These are phyloP conservation scores for Danio albolineatus DNA, from an alignment of 2,797 vertebrate genomes.

Conservation along the genomic window DNA sequence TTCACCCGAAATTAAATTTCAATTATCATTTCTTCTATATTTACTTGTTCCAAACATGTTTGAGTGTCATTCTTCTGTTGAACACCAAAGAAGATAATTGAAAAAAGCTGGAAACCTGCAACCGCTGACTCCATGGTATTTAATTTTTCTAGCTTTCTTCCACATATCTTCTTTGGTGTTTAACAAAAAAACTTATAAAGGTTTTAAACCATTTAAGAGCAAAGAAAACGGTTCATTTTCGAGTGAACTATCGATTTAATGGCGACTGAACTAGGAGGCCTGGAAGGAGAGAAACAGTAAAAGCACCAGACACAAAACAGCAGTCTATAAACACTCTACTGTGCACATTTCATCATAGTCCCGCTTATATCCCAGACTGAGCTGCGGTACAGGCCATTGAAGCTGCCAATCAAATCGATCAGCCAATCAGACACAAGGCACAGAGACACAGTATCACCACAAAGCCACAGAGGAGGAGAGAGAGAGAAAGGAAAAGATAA, in stretches of 20 bases:
- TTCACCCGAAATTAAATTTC: too few species aligned
- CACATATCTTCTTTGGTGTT: too few species aligned
- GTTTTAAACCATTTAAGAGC: neutral
- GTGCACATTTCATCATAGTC: neutral
- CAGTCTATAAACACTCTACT: conserved; percentile 17
- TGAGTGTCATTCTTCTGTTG: too few species aligned
- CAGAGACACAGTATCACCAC: conserved; percentile 49
- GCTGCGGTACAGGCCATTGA: conserved; percentile 4
- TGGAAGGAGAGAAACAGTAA: neutral
- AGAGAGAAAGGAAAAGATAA: conserved; percentile 24
- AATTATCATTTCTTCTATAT: too few species aligned
- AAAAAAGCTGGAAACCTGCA: neutral
- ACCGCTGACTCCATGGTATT: neutral
- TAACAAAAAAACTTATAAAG: neutral
- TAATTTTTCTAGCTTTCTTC: neutral
- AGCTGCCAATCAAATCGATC: conserved; percentile 38
- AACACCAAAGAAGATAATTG: too few species aligned
- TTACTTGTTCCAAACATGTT: too few species aligned
- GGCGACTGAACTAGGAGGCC: neutral
- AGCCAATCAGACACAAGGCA: conserved; percentile 48
- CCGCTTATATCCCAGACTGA: conserved; percentile 31
- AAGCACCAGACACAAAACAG: conserved; percentile 22
- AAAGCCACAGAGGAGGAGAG: conserved; percentile 60
- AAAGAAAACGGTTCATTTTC: neutral
- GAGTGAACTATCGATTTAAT: neutral